phyloP scores from a whole-genome alignment of 2,888 invertebrate genomes.

The Invenusta paracnida region DNA sequence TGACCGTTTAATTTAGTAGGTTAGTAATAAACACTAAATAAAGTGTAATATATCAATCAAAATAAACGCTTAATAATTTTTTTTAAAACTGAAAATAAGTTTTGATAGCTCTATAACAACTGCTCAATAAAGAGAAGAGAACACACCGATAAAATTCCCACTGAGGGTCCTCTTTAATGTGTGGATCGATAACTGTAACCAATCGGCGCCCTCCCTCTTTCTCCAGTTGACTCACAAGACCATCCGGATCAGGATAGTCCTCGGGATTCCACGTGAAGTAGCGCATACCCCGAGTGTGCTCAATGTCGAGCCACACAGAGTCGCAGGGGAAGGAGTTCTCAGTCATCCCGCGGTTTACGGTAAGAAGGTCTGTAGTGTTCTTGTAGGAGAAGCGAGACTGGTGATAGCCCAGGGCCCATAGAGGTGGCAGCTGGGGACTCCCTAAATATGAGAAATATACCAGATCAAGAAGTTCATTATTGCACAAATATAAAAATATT shows the following conservation, averaged over 20 bases:
- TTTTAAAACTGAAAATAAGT: too few species aligned
- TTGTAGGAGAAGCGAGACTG: conserved; percentile 99
- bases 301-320: conserved; percentile 96
- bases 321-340: conserved; percentile 85
- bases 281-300: conserved; percentile 89
- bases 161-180: conserved; percentile 74
- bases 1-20: too few species aligned
- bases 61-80: too few species aligned
- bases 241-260: conserved; percentile 78
- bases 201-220: conserved; percentile 83
- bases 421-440: conserved; percentile 62
- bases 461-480: not conserved
- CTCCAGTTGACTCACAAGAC: conserved; percentile 83
- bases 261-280: conserved; percentile 95
- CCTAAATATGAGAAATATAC: not conserved
- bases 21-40: too few species aligned
- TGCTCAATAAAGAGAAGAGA: too few species aligned
- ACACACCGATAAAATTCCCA: conserved; percentile 24
- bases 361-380: conserved; percentile 83
- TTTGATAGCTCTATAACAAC: too few species aligned
- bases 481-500: not conserved
- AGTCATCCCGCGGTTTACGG: conserved; percentile 64
- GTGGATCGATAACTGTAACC: conserved; percentile 93
- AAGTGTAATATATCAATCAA: too few species aligned
- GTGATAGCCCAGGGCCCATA: conserved; percentile 85